Evolutionary conservation across 1,140 invertebrate species (phyloP), one percentile per base, ranked within the genome.

Genomic region (Chymomyza costata): DNA sequence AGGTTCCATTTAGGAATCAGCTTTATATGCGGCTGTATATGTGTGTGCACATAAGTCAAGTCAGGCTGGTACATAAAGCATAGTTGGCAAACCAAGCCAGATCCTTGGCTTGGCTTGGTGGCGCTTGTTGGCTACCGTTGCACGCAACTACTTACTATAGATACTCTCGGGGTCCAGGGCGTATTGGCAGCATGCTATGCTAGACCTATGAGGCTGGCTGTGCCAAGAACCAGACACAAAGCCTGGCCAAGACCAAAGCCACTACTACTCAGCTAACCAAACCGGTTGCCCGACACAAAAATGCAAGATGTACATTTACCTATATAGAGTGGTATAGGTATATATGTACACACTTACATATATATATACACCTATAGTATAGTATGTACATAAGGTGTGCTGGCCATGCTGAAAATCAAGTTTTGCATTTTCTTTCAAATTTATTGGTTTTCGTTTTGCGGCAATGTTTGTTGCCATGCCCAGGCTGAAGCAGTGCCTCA

Each of bases 391-490:
- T 10, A 5, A 11, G 16, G 2, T 7, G 28, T 30, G 7, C 13
- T 15, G 39, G 11, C 15, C 18, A 41, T 14, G 62, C 50, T 6
- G 32, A 56, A 62, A 76, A 61, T 74, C 70, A 76, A 80, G 73
- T 80, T 80, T 80, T 80, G 74, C 73, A 80, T 80, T 80, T 73
- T 65, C 64, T 81, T 80, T 80, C 68, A 65, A 73, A 80, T 80
- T 73, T 73, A 80, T 80, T 67, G 71, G 65, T 50, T 54, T 66
- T 48, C 25, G 34, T 31, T 40, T 63, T 43, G 39, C 50, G 64
- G 59, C 59, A 41, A 34, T 25, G 52, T 45, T 43, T 55, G 57
- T 60, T 60, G 57, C 52, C 45, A 60, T n/a, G n/a, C n/a, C n/a
- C n/a, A n/a, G n/a, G n/a, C n/a, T n/a, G n/a, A n/a, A 13, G 57